These are phyloP conservation scores for Danaus chrysippus DNA, from an alignment of 2,888 invertebrate genomes.

Conservation along the genomic window DNA sequence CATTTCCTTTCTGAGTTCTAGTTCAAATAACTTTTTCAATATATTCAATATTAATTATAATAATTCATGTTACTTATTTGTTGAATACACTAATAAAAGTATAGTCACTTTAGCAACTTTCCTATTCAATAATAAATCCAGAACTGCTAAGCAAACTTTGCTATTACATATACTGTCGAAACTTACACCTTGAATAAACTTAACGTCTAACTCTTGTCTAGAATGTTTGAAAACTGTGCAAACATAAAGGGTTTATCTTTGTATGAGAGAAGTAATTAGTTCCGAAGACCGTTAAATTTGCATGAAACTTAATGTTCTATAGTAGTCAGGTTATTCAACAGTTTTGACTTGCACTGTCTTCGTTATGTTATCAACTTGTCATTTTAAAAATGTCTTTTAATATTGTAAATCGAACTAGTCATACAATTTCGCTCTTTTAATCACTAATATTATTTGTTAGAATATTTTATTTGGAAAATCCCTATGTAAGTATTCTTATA, in stretches of 20 bases:
- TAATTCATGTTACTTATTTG: too few relatives aligned
- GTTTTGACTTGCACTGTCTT: not conserved
- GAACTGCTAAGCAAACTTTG: constrained; percentile 57
- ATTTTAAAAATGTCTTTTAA: not conserved
- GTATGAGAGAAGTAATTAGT: constrained; percentile 63
- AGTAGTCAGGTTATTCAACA: constrained; percentile 21
- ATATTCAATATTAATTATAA: too few relatives aligned
- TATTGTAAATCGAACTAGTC: too few relatives aligned
- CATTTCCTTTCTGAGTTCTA: too few relatives aligned
- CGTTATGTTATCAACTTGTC: not conserved
- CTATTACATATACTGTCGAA: constrained; percentile 53
- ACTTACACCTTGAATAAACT: constrained; percentile 61
- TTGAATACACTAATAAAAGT: too few relatives aligned
- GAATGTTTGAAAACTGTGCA: constrained; percentile 59
- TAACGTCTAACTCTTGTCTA: constrained; percentile 47
- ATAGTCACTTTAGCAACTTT: constrained; percentile 25
- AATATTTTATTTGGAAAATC: too few relatives aligned
- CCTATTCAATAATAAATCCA: constrained; percentile 47
- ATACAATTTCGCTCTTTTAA: too few relatives aligned
- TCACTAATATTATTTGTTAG: too few relatives aligned
- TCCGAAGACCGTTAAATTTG: constrained; percentile 44
- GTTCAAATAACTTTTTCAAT: too few relatives aligned
- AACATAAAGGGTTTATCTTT: constrained; percentile 59
- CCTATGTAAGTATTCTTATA: too few relatives aligned
- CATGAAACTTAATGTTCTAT: constrained; percentile 58